A percentile compares a stretch with the other conserved stretches of the same genome.
These are phyloP conservation scores for Diorhabda carinulata DNA, from an alignment of 1,140 invertebrate species.

Conservation along the genomic window DNA sequence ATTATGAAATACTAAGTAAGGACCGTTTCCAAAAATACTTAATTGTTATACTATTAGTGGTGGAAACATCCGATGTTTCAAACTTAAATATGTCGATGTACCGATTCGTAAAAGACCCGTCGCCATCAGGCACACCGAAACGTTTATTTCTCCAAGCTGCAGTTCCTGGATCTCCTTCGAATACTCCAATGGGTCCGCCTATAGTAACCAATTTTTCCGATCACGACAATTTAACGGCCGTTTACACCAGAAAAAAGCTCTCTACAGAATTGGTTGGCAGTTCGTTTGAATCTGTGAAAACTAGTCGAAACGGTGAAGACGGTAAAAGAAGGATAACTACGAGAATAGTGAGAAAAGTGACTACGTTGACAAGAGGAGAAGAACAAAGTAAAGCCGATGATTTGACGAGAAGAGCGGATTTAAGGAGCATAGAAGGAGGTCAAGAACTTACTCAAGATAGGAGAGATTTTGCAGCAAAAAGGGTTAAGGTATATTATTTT, in stretches of 20 bases:
- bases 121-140: conserved; percentile 40
- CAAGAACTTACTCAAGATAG: conserved; percentile 50
- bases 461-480: conserved; percentile 53
- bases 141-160: conserved; percentile 76
- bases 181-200: conserved; percentile 47
- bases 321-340: conserved; percentile 78
- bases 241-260: conserved; percentile 75
- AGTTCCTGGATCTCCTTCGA: conserved; percentile 51
- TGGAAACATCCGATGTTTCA: not conserved
- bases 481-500: conserved; percentile 53
- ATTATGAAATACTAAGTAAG: too few species aligned
- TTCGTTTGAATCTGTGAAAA: conserved; percentile 74
- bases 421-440: conserved; percentile 50
- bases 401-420: conserved; percentile 54
- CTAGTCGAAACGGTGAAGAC: conserved; percentile 69
- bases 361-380: conserved; percentile 82
- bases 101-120: conserved; percentile 64
- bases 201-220: conserved; percentile 39
- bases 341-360: conserved; percentile 83
- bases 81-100: conserved; percentile 61
- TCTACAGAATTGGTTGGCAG: conserved; percentile 81
- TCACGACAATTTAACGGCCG: conserved; percentile 56
- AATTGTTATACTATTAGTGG: not conserved
- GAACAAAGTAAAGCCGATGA: conserved; percentile 72
- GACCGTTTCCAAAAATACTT: not conserved